Conservation (phyloP, 2,113 vertebrate species). For the Rana temporaria region DNA sequence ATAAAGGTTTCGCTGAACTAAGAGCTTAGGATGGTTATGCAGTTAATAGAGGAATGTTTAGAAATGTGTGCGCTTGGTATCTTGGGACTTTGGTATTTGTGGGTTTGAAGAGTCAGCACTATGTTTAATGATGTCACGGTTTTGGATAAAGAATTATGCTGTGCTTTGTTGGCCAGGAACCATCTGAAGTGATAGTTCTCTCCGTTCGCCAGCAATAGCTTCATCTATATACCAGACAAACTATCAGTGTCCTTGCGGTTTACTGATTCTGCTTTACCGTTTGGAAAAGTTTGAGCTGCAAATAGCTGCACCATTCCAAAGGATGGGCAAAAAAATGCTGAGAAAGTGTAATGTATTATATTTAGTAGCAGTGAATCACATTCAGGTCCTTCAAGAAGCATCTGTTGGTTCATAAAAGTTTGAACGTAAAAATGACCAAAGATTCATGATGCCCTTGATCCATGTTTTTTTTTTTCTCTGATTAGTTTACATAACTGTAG, state of each 20-base stretch:
- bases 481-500: no score
- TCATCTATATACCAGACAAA: constrained; percentile 7
- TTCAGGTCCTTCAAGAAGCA: neutral
- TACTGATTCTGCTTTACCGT: constrained; percentile 15
- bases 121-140: constrained; percentile 23
- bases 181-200: neutral
- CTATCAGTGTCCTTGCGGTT: neutral
- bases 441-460: no score
- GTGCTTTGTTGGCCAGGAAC: neutral
- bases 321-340: neutral
- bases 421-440: no score
- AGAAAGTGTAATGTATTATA: neutral
- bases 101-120: constrained; percentile 44
- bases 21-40: neutral
- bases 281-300: neutral
- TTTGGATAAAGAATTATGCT: constrained; percentile 6
- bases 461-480: no score
- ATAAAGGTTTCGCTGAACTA: neutral
- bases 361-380: neutral
- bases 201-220: neutral
- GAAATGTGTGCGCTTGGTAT: constrained; percentile 6
- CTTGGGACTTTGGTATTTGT: constrained; percentile 19
- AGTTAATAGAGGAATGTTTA: constrained; percentile 9
- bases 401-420: neutral
- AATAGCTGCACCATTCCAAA: neutral